Base-by-base conservation (phyloP, 1,140 invertebrate species). In the Hestina assimilis region DNA sequence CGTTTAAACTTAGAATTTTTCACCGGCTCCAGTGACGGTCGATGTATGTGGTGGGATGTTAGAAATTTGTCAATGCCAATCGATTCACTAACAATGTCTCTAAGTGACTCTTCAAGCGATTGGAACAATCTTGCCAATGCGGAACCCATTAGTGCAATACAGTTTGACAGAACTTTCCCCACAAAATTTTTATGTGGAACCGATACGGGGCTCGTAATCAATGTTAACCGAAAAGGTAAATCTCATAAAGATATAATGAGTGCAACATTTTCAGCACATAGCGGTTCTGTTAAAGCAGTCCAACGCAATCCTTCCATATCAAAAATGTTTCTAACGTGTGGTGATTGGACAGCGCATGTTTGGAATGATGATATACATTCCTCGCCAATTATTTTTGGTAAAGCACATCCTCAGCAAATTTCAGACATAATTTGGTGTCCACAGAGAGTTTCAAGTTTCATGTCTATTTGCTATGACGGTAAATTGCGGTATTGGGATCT, bases 401-500 rank as follows among this genome's bases (percentile, higher is more conserved):
- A 91, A 80, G 92, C 87, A 38, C 92, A 94, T 58, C 85, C 82
- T 11, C 81, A 91, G 28, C 88, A 92, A 60, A 63, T 95, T 20
- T 93, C 93, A 4, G 92, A 93, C 71, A 96, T 94, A 0, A 91
- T 91, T 23, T 98, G 96, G 96, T 95, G 95, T 67, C 92, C 95
- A 0, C 75, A 77, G 4, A 91, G 95, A 72, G 92, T 93, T 61
- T 96, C 96, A 0, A 92, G 96, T 6, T 97, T 96, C 78, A 96
- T 94, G 72, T 91, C 95, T 0, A 94, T 94, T 0, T 92, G 94
- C 70, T 90, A 89, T 23, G 94, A 96, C 75, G 96, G 96, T 1
- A 92, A 92, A 26, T 84, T 98, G 17, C 95, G 97, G 62, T 93
- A 94, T n/a, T 98, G 96, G 96, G 95, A 96, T 79, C 83, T 97